Conservation (phyloP, 2,113 vertebrate genomes). For the Smithornis capensis region DNA sequence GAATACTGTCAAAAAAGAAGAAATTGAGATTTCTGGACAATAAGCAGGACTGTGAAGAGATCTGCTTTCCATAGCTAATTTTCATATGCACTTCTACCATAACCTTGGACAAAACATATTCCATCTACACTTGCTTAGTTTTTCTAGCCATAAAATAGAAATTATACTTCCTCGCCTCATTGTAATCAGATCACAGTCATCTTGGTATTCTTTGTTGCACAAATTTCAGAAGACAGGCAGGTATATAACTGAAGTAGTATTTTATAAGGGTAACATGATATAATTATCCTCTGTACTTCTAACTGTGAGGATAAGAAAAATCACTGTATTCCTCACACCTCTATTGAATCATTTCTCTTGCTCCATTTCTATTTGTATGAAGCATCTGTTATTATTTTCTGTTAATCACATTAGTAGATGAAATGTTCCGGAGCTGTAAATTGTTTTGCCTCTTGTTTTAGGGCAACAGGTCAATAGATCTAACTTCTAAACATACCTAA, state of each 20-base stretch:
- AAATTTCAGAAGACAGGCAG: neutral
- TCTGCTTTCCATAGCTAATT: neutral
- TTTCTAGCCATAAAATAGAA: constrained; percentile 14
- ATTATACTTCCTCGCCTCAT: neutral
- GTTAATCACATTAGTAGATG: neutral
- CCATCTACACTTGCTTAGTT: neutral
- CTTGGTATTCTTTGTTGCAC: neutral
- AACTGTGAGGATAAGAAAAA: neutral
- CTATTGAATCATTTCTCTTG: neutral
- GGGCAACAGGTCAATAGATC: neutral
- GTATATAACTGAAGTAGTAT: neutral
- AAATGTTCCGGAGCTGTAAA: neutral
- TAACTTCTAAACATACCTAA: neutral
- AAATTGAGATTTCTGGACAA: neutral
- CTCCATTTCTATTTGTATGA: neutral
- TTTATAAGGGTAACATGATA: neutral
- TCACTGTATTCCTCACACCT: neutral
- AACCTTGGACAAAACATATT: constrained; percentile 4
- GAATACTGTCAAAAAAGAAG: neutral
- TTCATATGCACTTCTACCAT: neutral
- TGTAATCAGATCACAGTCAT: constrained; percentile 25
- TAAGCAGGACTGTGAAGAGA: neutral
- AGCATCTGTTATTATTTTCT: neutral
- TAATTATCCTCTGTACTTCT: neutral
- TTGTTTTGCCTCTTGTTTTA: neutral